phyloP scores from a whole-genome alignment of 2,888 invertebrate species.

The Xestia ashworthii region DNA sequence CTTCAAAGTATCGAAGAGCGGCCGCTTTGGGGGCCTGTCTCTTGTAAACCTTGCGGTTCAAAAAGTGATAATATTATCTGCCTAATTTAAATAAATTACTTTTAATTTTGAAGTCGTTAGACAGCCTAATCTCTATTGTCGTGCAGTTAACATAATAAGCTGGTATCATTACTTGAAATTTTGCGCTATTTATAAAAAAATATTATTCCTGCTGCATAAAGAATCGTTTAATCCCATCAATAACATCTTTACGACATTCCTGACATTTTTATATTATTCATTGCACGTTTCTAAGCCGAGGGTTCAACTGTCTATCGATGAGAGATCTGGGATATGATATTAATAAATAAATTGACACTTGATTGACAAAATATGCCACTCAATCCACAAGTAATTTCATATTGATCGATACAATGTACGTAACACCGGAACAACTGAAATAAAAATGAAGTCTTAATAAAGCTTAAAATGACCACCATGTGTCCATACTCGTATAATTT shows the following conservation, averaged over 20 bases:
- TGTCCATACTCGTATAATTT: conserved; percentile 49
- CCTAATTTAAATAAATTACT: no score
- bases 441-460: conserved; percentile 19
- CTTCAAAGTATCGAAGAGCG: no score
- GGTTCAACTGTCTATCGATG: conserved; percentile 32
- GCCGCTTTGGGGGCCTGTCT: no score
- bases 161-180: background rate
- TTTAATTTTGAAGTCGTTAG: background rate
- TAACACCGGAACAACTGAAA: conserved; percentile 3
- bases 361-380: conserved; percentile 59
- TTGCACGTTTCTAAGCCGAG: conserved; percentile 18
- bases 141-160: background rate
- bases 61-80: no score
- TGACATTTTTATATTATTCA: conserved; percentile 19
- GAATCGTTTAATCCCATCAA: background rate
- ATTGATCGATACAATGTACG: conserved; percentile 26
- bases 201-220: background rate
- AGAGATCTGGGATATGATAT: conserved; percentile 38
- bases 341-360: conserved; percentile 61
- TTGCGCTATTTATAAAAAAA: background rate
- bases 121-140: background rate
- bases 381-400: conserved; percentile 23
- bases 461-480: conserved; percentile 16
- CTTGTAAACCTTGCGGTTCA: no score
- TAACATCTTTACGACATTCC: background rate